Evolutionary conservation across 1,140 invertebrate species (phyloP).

Genomic region (Anastrepha ludens): DNA sequence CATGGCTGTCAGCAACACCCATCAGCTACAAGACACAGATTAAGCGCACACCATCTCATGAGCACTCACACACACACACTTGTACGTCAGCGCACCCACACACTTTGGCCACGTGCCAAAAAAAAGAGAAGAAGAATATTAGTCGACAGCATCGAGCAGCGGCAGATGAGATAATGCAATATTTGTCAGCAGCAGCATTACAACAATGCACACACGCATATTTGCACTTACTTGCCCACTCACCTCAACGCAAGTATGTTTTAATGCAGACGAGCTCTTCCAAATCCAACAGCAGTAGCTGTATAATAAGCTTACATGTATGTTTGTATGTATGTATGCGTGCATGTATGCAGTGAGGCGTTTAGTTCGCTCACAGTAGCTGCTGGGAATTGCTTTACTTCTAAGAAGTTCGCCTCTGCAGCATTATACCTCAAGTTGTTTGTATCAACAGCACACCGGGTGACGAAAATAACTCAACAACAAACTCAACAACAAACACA

Average conservation of each 20-base stretch:
- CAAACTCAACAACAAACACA: neutral
- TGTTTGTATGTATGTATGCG: neutral
- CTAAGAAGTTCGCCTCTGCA: neutral
- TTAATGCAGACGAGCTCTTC: neutral
- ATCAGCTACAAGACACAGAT: neutral
- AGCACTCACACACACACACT: neutral
- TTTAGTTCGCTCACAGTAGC: neutral
- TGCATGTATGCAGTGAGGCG: neutral
- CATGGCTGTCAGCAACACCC: slow-evolving; percentile 4
- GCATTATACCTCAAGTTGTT: neutral
- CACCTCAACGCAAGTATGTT: neutral
- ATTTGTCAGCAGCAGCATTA: slow-evolving; percentile 39
- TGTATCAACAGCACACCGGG: neutral
- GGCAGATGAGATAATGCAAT: slow-evolving; percentile 27
- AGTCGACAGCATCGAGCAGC: neutral
- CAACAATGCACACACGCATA: neutral
- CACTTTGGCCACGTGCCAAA: slow-evolving; percentile 6
- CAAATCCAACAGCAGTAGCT: neutral
- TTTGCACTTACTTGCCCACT: neutral
- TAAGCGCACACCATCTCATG: neutral
- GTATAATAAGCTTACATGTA: neutral
- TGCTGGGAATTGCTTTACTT: too few relatives aligned
- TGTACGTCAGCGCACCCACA: neutral
- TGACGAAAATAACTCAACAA: slow-evolving; percentile 30
- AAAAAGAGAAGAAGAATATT: neutral